Evolutionary conservation across 1,140 invertebrate species (phyloP).

Genomic region (Luehdorfia chinensis): DNA sequence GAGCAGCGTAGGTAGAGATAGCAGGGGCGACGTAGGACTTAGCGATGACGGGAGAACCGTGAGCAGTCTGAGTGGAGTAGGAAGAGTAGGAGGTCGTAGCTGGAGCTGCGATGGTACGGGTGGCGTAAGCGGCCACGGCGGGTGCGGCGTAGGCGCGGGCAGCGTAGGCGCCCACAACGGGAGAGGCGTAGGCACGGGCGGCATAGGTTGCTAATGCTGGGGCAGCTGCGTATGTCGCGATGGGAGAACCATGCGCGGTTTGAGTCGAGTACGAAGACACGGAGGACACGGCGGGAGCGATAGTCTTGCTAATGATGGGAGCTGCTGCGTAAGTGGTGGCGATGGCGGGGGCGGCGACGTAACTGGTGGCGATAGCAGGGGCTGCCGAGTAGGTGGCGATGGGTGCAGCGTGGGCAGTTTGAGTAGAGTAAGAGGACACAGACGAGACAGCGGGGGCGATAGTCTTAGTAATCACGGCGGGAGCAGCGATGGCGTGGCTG

Average conservation of each 20-base stretch:
- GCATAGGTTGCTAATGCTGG: slow-evolving; percentile 28
- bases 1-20: slow-evolving; percentile 22
- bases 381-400: slow-evolving; percentile 18
- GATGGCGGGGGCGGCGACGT: background rate
- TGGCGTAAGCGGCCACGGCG: slow-evolving; percentile 23
- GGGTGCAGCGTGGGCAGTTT: background rate
- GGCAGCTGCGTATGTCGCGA: slow-evolving; percentile 29
- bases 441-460: background rate
- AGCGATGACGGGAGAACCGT: slow-evolving; percentile 33
- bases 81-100: slow-evolving; percentile 44
- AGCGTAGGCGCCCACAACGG: slow-evolving; percentile 18
- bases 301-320: slow-evolving; percentile 25
- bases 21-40: slow-evolving; percentile 31
- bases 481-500: slow-evolving; percentile 24
- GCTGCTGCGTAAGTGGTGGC: background rate
- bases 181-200: slow-evolving; percentile 36
- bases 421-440: slow-evolving; percentile 29
- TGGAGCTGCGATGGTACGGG: slow-evolving; percentile 37
- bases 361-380: background rate
- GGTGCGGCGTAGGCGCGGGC: slow-evolving; percentile 24
- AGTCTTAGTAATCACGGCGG: slow-evolving; percentile 17
- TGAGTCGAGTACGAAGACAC: slow-evolving; percentile 41
- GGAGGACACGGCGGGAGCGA: slow-evolving; percentile 37
- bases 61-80: slow-evolving; percentile 43
- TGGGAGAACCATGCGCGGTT: slow-evolving; percentile 32